phyloP scores from a whole-genome alignment of 1,140 invertebrate genomes.

The Zaprionus nigranus region DNA sequence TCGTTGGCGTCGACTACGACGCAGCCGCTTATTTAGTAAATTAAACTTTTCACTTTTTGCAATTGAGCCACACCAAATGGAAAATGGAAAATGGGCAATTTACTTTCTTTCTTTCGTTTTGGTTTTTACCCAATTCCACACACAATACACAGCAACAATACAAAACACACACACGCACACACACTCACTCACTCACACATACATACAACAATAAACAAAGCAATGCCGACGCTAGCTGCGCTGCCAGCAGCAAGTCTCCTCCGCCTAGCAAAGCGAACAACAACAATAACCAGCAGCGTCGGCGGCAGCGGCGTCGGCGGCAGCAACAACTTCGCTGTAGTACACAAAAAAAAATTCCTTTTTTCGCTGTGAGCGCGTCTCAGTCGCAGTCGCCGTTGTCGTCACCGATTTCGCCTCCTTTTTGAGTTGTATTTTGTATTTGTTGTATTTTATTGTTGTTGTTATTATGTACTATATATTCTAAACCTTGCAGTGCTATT shows the following conservation, averaged over 20 bases:
- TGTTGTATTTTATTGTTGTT: slow-evolving; percentile 52
- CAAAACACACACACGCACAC: slow-evolving; percentile 27
- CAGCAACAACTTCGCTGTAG: slow-evolving; percentile 47
- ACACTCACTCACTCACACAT: slow-evolving; percentile 24
- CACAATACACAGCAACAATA: slow-evolving; percentile 41
- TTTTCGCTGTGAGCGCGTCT: slow-evolving; percentile 63
- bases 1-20: slow-evolving; percentile 29
- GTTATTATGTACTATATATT: slow-evolving; percentile 39
- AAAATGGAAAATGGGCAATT: slow-evolving; percentile 59
- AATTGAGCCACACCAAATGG: slow-evolving; percentile 56
- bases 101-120: slow-evolving; percentile 52
- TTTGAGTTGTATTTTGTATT: slow-evolving; percentile 36
- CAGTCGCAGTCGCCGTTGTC: slow-evolving; percentile 34
- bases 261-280: slow-evolving; percentile 40
- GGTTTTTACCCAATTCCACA: slow-evolving; percentile 44
- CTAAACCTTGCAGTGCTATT: slow-evolving; percentile 55
- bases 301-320: slow-evolving; percentile 36
- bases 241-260: slow-evolving; percentile 38
- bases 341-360: slow-evolving; percentile 75
- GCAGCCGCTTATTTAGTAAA: slow-evolving; percentile 72
- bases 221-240: slow-evolving; percentile 37
- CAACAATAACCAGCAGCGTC: slow-evolving; percentile 33
- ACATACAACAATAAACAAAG: slow-evolving; percentile 40
- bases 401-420: slow-evolving; percentile 41
- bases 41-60: slow-evolving; percentile 81